These are phyloP conservation scores for Chaetodon trifasciatus DNA, from an alignment of 2,797 vertebrate genomes.

Conservation along the genomic window DNA sequence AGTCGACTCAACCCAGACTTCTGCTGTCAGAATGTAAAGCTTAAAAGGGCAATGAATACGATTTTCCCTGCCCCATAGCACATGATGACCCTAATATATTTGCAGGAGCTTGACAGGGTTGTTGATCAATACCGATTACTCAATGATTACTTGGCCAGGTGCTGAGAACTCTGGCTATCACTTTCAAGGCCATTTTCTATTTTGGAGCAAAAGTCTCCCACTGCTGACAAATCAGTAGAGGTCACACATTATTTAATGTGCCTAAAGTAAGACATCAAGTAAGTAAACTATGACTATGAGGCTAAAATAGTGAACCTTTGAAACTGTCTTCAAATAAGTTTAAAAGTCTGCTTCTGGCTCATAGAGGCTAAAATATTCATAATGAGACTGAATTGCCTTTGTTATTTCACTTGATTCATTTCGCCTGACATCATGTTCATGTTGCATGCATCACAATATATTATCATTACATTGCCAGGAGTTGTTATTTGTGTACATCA, in stretches of 20 bases:
- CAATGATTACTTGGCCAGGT: conserved; percentile 38
- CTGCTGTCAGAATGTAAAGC: conserved; percentile 22
- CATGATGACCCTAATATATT: conserved; percentile 37
- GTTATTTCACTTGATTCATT: neutral
- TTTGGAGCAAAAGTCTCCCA: neutral
- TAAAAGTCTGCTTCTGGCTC: neutral
- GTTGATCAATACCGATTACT: conserved; percentile 52
- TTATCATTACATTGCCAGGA: too few relatives aligned
- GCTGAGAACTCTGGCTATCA: conserved; percentile 15
- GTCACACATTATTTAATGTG: conserved; percentile 29
- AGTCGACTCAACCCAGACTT: neutral
- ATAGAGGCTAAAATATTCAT: neutral
- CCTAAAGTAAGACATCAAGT: conserved; percentile 9
- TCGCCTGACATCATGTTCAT: neutral
- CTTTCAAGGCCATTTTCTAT: conserved; percentile 29
- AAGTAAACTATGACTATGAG: neutral
- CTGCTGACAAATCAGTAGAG: conserved; percentile 17
- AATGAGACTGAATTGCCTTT: neutral
- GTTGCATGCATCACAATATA: neutral
- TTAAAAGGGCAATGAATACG: conserved; percentile 35
- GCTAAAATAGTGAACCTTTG: neutral
- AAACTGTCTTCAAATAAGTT: neutral
- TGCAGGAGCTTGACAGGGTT: conserved; percentile 21
- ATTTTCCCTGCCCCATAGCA: conserved; percentile 38
- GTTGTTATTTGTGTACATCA: too few relatives aligned